Conservation (phyloP, 2,113 vertebrate genomes). For the Ovis aries region ARS-UI_Ramb_v3.0 NC_056061.1:81122501-81123000, state of each 20-base stretch:
- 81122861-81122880: slow-evolving; percentile 70
- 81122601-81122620: background rate
- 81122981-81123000: slow-evolving; percentile 72
- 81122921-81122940: slow-evolving; percentile 66
- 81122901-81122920: slow-evolving; percentile 72
- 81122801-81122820: slow-evolving; percentile 69
- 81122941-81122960: slow-evolving; percentile 72
- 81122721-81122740: slow-evolving; percentile 59
- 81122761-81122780: slow-evolving; percentile 65
- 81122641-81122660: slow-evolving; percentile 47
- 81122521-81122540: background rate
- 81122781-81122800: slow-evolving; percentile 68
- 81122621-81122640: background rate
- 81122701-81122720: slow-evolving; percentile 57
- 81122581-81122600: slow-evolving; percentile 62
- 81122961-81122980: slow-evolving; percentile 49
- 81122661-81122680: slow-evolving; percentile 60
- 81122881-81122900: slow-evolving; percentile 71
- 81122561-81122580: slow-evolving; percentile 52
- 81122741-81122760: slow-evolving; percentile 58
- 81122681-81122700: slow-evolving; percentile 36
- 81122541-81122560: slow-evolving; percentile 57
- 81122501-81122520: slow-evolving; percentile 11
- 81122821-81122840: slow-evolving; percentile 70
- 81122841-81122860: slow-evolving; percentile 73